Evolutionary conservation across 2,113 vertebrate species (phyloP).

Genomic region (Psammodynastes pulverulentus): DNA sequence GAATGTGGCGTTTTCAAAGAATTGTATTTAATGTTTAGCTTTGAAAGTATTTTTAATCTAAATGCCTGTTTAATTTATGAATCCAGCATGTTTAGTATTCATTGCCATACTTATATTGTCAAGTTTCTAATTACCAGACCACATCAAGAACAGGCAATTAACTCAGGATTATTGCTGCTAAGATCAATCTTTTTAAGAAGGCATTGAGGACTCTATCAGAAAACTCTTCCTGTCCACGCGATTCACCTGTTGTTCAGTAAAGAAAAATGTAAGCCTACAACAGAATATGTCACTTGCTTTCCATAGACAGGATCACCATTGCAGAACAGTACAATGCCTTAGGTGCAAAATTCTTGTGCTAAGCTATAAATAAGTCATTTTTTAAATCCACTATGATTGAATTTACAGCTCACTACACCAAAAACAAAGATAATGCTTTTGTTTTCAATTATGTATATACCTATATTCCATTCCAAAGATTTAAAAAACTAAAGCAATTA

Average conservation of each 20-base stretch:
- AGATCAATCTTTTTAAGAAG: not conserved
- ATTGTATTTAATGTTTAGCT: not conserved
- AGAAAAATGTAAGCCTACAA: not conserved
- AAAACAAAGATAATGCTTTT: not conserved
- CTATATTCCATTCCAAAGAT: not conserved
- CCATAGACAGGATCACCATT: too few species aligned
- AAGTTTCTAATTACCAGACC: not conserved
- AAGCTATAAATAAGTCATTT: not conserved
- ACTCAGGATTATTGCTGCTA: not conserved
- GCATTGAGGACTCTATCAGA: not conserved
- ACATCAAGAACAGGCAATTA: not conserved
- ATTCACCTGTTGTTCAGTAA: not conserved
- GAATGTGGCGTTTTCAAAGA: not conserved
- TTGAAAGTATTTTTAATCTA: not conserved
- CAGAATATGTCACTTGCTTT: too few species aligned
- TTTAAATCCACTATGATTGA: too few species aligned
- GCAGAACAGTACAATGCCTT: too few species aligned
- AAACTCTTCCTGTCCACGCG: not conserved
- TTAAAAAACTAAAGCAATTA: not conserved
- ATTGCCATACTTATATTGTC: not conserved
- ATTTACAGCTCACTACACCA: too few species aligned
- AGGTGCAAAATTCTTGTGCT: too few species aligned
- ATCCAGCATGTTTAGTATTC: not conserved
- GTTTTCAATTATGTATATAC: not conserved
- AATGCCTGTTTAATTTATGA: not conserved